Base-by-base conservation (phyloP, 2,113 vertebrate species). In the Callionymus lyra region DNA sequence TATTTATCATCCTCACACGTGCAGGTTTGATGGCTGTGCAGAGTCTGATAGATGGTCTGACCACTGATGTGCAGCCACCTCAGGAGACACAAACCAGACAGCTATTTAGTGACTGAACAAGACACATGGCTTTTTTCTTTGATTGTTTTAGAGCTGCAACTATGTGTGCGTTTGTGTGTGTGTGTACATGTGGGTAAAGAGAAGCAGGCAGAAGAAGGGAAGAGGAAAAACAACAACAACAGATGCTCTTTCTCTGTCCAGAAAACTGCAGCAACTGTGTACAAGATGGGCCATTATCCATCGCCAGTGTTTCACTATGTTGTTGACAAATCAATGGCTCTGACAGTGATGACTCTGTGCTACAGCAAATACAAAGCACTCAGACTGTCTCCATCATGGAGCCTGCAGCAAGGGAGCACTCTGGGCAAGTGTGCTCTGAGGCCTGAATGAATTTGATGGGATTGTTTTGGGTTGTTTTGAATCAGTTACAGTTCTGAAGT, bases 31-130 rank as follows among this genome's bases (percentile, higher is more conserved):
- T 70, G 65, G 58, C 69, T 51, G 27, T 65, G 71, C 62, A 59
- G 57, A 60, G 46, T 31, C 77, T 83, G 82, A 86, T 84, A 82
- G 83, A 86, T 84, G 82, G 67, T 64, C 58, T 36, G 63, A 63
- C 60, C 77, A 77, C 59, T 79, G 78, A 81, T 81, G 79, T 78
- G 81, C 76, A 80, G 57, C 83, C 80, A 81, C 84, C 82, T 83
- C 72, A 59, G 74, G 76, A 77, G 77, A 72, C 76, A 69, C 66
- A 67, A 75, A 77, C 63, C 73, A 82, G 83, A 85, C 82, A 80
- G 79, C 80, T 83, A 82, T 87, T 87, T 83, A 86, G 80, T 69
- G 74, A 56, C 77, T 77, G 79, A 82, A 76, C 79, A 84, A 86
- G 80, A 84, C 79, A 77, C 79, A 84, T 82, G 61, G 65, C 74